Evolutionary conservation across 1,140 invertebrate species (phyloP), one percentile per base, ranked within the genome.

Genomic region (Lasaia peninsularis): DNA sequence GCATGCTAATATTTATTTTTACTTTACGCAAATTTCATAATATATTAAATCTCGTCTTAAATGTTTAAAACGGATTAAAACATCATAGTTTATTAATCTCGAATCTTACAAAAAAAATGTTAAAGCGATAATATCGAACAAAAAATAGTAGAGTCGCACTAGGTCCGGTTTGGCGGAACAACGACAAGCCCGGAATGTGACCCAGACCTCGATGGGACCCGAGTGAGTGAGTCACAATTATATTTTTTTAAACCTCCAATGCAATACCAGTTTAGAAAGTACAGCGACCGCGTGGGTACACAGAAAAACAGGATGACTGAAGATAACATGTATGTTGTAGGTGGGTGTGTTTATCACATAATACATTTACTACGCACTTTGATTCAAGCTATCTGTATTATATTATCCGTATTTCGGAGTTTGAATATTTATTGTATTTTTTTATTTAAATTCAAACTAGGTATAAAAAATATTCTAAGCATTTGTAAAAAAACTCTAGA

Each of bases 141-240:
- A 63, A 71, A 70, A 73, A 69, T 52, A 60, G 63, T 50, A 50
- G 40, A 65, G 61, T 58, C 57, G 61, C 65, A 58, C 70, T 69
- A 76, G 70, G 75, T 84, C 84, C 84, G 84, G 84, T 87, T 87
- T 83, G 71, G 69, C 71, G 72, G 54, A 57, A 67, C 64, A 67
- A 64, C 63, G 62, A 62, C 70, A 67, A 60, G 74, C 67, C 77
- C 73, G 82, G 85, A 88, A 88, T 88, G 82, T 86, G 80, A 84
- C 79, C 84, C 81, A 85, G 75, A 82, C 78, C 73, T 68, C 78
- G 67, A 70, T 71, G 80, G 81, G 78, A 84, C 69, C 64, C 69
- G 70, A 73, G 62, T 67, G 63, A 67, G 75, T 86, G 82, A 88
- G 73, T 88, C 82, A 86, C 62, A 72, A 68, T 69, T 69, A 74